A percentile compares a stretch with the other conserved stretches of the same genome.
phyloP scores from a whole-genome alignment of 2,888 invertebrate genomes.

The Syrphus vitripennis region DNA sequence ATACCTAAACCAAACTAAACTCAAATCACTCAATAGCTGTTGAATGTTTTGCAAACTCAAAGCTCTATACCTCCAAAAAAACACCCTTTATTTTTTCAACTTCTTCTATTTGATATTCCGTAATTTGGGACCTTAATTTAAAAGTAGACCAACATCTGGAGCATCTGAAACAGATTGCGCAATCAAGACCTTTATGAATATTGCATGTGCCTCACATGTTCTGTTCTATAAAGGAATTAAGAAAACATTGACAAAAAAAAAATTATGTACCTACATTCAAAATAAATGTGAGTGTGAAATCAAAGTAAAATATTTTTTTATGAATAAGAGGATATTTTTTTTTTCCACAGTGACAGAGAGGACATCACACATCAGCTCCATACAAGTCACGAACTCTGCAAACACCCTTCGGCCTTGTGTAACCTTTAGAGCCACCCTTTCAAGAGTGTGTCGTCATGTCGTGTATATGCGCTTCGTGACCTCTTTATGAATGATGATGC shows the following conservation, averaged over 20 bases:
- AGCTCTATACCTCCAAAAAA: too few relatives aligned
- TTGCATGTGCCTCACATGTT: background rate
- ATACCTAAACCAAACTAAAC: too few relatives aligned
- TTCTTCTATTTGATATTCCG: too few relatives aligned
- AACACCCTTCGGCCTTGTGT: background rate
- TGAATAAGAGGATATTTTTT: background rate
- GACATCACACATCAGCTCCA: background rate
- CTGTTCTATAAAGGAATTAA: background rate
- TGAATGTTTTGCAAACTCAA: too few relatives aligned
- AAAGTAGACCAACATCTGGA: background rate
- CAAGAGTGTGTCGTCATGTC: too few relatives aligned
- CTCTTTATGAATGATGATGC: constrained; percentile 23
- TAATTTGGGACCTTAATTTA: background rate
- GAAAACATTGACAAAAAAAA: background rate
- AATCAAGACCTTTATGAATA: background rate
- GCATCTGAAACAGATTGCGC: background rate
- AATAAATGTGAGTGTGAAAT: background rate
- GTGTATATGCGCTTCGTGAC: constrained; percentile 32
- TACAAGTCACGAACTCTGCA: constrained; percentile 23
- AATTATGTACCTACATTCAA: background rate
- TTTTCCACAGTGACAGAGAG: background rate
- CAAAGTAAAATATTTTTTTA: background rate
- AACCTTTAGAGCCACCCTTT: constrained; percentile 17
- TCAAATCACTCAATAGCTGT: too few relatives aligned
- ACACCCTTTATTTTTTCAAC: too few relatives aligned